These are phyloP conservation scores for Nerophis ophidion DNA, from an alignment of 2,113 vertebrate species.

Conservation along the genomic window DNA sequence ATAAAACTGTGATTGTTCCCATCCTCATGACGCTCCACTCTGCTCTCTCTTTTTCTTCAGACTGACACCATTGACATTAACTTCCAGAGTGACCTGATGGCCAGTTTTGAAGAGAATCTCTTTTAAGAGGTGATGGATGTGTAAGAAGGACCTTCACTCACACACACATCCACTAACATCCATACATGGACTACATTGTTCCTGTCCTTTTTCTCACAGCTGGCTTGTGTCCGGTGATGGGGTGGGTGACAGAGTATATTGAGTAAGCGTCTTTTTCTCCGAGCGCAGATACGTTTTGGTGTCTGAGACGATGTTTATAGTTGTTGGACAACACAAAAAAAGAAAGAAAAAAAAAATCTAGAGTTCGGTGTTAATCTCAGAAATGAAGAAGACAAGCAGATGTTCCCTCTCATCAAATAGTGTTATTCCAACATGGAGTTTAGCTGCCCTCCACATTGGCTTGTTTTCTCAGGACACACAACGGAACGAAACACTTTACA, in stretches of 20 bases:
- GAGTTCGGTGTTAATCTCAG: conserved; percentile 33
- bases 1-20: neutral
- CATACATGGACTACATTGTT: conserved; percentile 23
- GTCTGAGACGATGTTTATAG: conserved; percentile 27
- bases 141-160: conserved; percentile 36
- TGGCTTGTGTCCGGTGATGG: conserved; percentile 48
- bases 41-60: conserved; percentile 48
- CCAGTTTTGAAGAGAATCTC: conserved; percentile 91
- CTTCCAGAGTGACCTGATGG: conserved; percentile 94
- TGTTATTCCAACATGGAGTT: conserved; percentile 14
- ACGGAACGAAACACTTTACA: conserved; percentile 22
- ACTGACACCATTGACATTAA: conserved; percentile 92
- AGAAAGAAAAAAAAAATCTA: conserved; percentile 5
- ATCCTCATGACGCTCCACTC: neutral
- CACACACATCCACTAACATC: conserved; percentile 11
- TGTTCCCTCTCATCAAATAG: conserved; percentile 15
- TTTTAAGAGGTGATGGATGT: conserved; percentile 70
- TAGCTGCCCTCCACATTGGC: conserved; percentile 3
- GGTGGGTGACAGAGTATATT: conserved; percentile 16
- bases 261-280: conserved; percentile 13
- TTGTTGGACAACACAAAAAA: conserved; percentile 5
- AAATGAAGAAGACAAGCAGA: conserved; percentile 8
- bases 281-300: conserved; percentile 42
- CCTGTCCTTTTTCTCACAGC: conserved; percentile 47
- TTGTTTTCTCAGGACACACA: conserved; percentile 46